Evolutionary conservation across 2,888 invertebrate genomes (phyloP), one percentile per base, ranked within the genome.

Genomic region (Drosophila engyochracea): DNA sequence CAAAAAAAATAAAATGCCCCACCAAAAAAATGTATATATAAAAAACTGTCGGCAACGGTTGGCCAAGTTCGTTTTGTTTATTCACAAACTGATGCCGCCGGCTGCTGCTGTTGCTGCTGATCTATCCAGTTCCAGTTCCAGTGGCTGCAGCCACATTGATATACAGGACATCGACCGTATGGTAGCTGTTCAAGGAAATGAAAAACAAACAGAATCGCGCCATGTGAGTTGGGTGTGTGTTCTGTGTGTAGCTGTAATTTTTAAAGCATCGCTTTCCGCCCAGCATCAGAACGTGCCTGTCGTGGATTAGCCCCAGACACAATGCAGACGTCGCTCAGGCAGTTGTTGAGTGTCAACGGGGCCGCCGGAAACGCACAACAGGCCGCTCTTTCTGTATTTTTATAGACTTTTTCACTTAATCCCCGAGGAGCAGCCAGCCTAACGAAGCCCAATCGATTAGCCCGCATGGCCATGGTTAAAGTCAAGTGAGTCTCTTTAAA

Each of bases 121-220:
- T 82, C 80, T 67, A 72, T 74, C 65, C 39, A 74, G 66, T 44
- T 74, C 65, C 39, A 74, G 66, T 44, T 62, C 31, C 54, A 52
- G 25, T 16, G 47, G 65, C 31, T 37, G 19, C 39, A 59, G 37
- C 53, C 49, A 28, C 83, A 68, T 70, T 82, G 83, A 83, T 74
- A 58, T 52, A 54, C 70, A 72, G 89, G 55, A 81, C 70, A 83
- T 53, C 73, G 71, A 82, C 74, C 83, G 76, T 76, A 63, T 70
- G 85, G 81, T 86, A 85, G 69, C 83, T 85, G 89, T 79, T 85
- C 58, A 81, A 88, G 90, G 89, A 91, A 87, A 87, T 87, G 87
- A 91, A 87, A 87, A 91, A 69, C 89, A 87, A 87, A 87, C 87
- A 87, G 69, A 63, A 57, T 68, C 51, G 53, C 66, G 71, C 53